phyloP scores from a whole-genome alignment of 2,888 invertebrate genomes.

The Clunio marinus region DNA sequence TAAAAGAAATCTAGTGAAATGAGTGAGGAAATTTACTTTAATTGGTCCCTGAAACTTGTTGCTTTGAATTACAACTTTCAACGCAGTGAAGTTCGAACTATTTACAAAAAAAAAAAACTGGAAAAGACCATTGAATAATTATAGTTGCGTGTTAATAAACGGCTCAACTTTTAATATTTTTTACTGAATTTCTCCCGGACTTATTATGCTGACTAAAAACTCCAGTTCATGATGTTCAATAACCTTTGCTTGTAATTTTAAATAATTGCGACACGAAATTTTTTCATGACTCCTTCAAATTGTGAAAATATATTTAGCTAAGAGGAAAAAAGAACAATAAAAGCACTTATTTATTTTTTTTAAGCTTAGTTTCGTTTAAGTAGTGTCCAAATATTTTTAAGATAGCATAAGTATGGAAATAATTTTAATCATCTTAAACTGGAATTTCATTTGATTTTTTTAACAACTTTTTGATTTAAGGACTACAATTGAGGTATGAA shows the following conservation, averaged over 20 bases:
- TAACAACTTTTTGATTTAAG: too few species aligned
- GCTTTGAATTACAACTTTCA: conserved; percentile 4
- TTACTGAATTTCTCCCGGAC: conserved; percentile 7
- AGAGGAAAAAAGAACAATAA: too few species aligned
- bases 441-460: too few species aligned
- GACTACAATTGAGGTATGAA: too few species aligned
- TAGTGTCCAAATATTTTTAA: too few species aligned
- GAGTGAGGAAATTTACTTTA: background rate
- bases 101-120: background rate
- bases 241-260: conserved; percentile 31
- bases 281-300: too few species aligned
- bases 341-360: too few species aligned
- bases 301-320: too few species aligned
- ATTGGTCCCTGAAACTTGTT: conserved; percentile 18
- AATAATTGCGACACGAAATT: conserved; percentile 22
- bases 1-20: conserved; percentile 4
- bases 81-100: background rate
- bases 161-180: conserved; percentile 11
- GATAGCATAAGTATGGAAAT: too few species aligned
- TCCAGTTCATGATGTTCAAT: conserved; percentile 32
- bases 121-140: conserved; percentile 35
- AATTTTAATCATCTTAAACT: too few species aligned
- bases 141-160: conserved; percentile 35
- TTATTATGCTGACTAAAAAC: background rate
- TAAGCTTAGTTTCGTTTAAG: too few species aligned